Evolutionary conservation across 2,888 invertebrate species (phyloP), one percentile per base, ranked within the genome.

Genomic region (Xanthorhoe designata): DNA sequence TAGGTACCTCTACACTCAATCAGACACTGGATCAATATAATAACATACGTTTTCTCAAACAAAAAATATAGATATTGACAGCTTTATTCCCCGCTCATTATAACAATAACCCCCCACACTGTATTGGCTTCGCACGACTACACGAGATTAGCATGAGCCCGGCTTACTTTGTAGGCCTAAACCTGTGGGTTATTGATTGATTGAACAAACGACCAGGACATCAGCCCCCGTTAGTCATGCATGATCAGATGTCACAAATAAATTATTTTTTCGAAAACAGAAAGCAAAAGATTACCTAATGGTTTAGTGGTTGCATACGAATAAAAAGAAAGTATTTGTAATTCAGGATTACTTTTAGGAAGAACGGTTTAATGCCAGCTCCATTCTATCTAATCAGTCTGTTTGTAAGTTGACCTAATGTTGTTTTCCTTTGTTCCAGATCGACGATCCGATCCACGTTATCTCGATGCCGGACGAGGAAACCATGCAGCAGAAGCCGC

Each of bases 401-500:
- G 10, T 13, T 13, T 42, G 38, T 42, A 42, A 2, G 13, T 42
- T 4, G 13, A 13, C 13, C 10, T 42, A 55, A 35, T 10, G 7
- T 45, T 24, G 19, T 24, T 63, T 68, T 74, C 49, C 68, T 64
- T 38, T 62, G 66, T 94, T 92, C 9, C 94, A 95, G 95, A 95
- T 94, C 78, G 95, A 95, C 84, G 95, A 95, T 84, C 95, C 95
- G 47, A 95, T 96, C 75, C 95, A 95, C 85, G 95, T 95, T 68
- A 95, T 95, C 73, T 94, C 95, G 73, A 94, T 95, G 86, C 94
- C 94, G 71, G 94, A 94, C 71, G 94, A 94, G 74, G 93, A 92
- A 79, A 93, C 94, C 68, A 94, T 94, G 85, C 93, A 95, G 78
- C 95, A 95, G 79, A 96, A 96, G 83, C 96, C 96, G 42, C 96